These are phyloP conservation scores for Dendrocincla tyrannina DNA, from an alignment of 2,797 vertebrate species.

Conservation along the genomic window DNA sequence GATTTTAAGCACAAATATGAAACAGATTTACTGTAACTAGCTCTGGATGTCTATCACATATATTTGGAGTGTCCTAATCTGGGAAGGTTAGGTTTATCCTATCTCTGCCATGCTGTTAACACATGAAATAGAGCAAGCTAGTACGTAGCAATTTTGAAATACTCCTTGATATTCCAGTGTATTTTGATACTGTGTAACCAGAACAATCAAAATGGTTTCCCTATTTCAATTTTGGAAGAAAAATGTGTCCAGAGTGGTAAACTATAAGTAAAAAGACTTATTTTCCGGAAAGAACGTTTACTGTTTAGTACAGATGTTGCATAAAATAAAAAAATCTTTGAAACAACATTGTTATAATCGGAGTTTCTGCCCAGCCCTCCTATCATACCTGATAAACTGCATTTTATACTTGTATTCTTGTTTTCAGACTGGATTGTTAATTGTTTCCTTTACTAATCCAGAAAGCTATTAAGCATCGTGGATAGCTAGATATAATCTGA, in stretches of 20 bases:
- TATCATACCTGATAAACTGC: neutral
- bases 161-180: neutral
- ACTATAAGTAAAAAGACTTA: neutral
- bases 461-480: neutral
- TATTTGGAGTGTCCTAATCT: neutral
- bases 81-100: neutral
- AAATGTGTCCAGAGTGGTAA: neutral
- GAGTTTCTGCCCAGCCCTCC: neutral
- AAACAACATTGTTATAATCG: neutral
- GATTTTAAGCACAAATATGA: neutral
- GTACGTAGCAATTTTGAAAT: neutral
- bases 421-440: neutral
- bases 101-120: neutral
- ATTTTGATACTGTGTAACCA: neutral
- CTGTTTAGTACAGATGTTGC: neutral
- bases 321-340: neutral
- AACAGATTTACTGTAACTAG: neutral
- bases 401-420: neutral
- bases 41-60: neutral
- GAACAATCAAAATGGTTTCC: neutral
- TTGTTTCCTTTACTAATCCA: neutral
- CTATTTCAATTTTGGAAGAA: neutral
- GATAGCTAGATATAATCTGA: neutral
- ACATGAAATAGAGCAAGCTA: neutral
- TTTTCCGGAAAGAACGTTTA: neutral